A percentile compares a stretch with the other conserved stretches of the same genome.
These are phyloP conservation scores for Nasonia vitripennis DNA, from an alignment of 1,140 invertebrate species.

Conservation along the genomic window DNA sequence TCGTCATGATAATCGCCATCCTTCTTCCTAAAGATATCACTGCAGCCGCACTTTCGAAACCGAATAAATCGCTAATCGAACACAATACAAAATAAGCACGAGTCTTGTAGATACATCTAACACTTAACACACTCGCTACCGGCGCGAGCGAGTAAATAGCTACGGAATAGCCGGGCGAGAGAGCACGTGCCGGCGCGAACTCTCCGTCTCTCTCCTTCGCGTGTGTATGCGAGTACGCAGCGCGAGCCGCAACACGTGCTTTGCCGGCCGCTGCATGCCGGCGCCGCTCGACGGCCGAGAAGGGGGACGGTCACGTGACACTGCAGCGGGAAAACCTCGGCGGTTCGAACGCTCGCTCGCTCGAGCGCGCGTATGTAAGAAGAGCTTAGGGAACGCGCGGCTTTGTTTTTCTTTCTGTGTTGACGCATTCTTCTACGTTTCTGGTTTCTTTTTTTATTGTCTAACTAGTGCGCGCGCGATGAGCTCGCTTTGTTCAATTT, in stretches of 20 bases:
- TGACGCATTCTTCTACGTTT: too few relatives aligned
- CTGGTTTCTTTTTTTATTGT: too few relatives aligned
- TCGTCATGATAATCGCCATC: constrained; percentile 52
- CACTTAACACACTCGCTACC: too few relatives aligned
- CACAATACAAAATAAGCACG: not conserved
- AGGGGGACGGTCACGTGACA: not conserved
- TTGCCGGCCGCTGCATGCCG: constrained; percentile 6
- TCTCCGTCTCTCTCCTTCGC: not conserved
- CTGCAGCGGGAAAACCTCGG: not conserved
- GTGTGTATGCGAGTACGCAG: not conserved
- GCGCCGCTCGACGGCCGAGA: not conserved
- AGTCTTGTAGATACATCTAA: too few relatives aligned
- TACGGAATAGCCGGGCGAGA: not conserved
- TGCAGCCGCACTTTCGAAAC: not conserved
- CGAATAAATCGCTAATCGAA: not conserved
- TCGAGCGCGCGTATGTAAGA: too few relatives aligned
- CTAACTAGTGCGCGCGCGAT: too few relatives aligned
- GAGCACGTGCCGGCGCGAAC: not conserved
- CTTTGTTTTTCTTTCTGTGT: not conserved
- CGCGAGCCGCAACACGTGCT: constrained; percentile 12
- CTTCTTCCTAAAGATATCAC: not conserved
- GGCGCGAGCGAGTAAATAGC: too few relatives aligned
- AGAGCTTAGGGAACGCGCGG: not conserved
- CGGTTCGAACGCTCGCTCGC: not conserved
- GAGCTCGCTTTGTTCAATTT: too few relatives aligned